A percentile compares a stretch with the other conserved stretches of the same genome.
Conservation (phyloP, 1,140 invertebrate genomes). For the Diabrotica undecimpunctata region DNA sequence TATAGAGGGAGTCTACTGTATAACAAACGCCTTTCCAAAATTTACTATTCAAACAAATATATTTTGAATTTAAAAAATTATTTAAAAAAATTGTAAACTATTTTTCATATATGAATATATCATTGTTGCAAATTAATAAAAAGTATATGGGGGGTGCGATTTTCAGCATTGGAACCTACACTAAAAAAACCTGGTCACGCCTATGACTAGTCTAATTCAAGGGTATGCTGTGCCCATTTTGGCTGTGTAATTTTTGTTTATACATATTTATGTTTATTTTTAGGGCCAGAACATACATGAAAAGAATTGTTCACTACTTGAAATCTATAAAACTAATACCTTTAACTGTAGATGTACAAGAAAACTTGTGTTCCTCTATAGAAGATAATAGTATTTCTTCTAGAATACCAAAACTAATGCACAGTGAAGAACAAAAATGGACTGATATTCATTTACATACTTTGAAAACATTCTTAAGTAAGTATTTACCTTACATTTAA, state of each 20-base stretch:
- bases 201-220: conserved; percentile 3
- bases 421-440: conserved; percentile 9
- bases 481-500: conserved; percentile 1
- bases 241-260: background rate
- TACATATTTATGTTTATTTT: conserved; percentile 12
- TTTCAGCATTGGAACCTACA: conserved; percentile 14
- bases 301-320: conserved; percentile 1
- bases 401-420: conserved; percentile 14
- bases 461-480: conserved; percentile 25
- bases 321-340: conserved; percentile 15
- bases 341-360: conserved; percentile 15
- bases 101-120: too few relatives aligned
- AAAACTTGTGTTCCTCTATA: conserved; percentile 22
- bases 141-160: conserved; percentile 1
- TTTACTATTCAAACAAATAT: too few relatives aligned
- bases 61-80: too few relatives aligned
- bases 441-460: conserved; percentile 23
- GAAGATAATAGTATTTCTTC: conserved; percentile 15
- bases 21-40: too few relatives aligned
- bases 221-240: conserved; percentile 5
- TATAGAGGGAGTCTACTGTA: too few relatives aligned
- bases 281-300: conserved; percentile 11
- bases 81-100: too few relatives aligned
- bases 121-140: background rate
- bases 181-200: background rate